Evolutionary conservation across 2,113 vertebrate genomes (phyloP), one percentile per base, ranked within the genome.

Genomic region (Nothoprocta perdicaria): DNA sequence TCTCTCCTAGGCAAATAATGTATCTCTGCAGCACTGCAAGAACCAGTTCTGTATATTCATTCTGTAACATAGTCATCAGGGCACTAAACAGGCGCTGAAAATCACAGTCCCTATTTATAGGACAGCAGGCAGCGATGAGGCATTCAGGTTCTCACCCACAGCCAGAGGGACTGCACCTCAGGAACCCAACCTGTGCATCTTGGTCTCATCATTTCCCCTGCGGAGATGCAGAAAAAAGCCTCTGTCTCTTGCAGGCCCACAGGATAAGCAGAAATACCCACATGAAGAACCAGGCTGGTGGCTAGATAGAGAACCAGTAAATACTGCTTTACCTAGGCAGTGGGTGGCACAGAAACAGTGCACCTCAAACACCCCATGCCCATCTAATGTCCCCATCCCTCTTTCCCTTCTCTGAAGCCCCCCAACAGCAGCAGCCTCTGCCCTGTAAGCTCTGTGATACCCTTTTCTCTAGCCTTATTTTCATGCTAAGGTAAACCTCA

Each of bases 71-170:
- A 53, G 17, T 21, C 73, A 46, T 0, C 2, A 12, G 55, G 58
- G 53, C 48, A 53, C 38, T n/a, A 15, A 7, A 66, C 80, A 38
- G 46, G 14, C 4, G 2, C 21, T 10, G 18, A 31, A n/a, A 21
- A 19, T 29, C 69, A 43, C 27, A 78, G 53, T 18, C 40, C 27
- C 29, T 38, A 0, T 45, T 78, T 66, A 14, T 38, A 61, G 48
- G 21, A 57, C 5, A 9, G 35, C 31, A 63, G 41, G 46, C 58
- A 52, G 58, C 26, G 62, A 4, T 1, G 8, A 57, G 45, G 4
- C 4, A 7, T 55, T 48, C 40, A 68, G 4, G 11, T 53, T 79
- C 48, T 46, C 6, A 0, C 8, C 57, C 12, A 4, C 0, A 3
- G 11, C 35, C 29, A 77, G 57, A 78, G 31, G 12, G 21, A 58